These are phyloP conservation scores for Linepithema humile DNA, from an alignment of 1,140 invertebrate species.

Conservation along the genomic window DNA sequence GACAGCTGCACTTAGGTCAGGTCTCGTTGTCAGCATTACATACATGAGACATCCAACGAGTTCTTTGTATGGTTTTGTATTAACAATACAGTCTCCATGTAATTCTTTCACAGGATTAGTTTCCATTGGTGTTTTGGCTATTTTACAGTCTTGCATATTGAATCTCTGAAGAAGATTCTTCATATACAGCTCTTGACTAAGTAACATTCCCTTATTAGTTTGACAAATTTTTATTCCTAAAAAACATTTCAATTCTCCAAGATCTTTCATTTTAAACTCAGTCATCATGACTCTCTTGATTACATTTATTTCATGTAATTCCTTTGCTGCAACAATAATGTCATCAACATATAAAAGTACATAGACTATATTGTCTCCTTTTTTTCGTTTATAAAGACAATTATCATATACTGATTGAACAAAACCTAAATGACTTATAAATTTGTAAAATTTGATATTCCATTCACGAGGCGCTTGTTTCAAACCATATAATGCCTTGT, in stretches of 20 bases:
- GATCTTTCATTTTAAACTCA: conserved; percentile 11
- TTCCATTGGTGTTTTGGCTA: not conserved
- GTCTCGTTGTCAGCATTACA: conserved; percentile 1
- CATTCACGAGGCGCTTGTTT: conserved; percentile 70
- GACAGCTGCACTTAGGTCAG: conserved; percentile 14
- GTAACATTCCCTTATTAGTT: not conserved
- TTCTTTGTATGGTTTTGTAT: not conserved
- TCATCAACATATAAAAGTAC: conserved; percentile 21
- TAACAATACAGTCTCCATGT: not conserved
- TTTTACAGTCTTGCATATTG: conserved; percentile 27
- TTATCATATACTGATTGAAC: too few relatives aligned
- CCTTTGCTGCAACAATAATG: not conserved
- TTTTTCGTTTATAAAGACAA: too few relatives aligned
- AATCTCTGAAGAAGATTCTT: conserved; percentile 4
- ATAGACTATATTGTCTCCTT: not conserved
- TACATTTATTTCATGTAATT: not conserved
- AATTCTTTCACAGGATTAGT: not conserved
- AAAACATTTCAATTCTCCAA: conserved; percentile 13
- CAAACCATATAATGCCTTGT: conserved; percentile 78
- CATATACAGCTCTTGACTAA: conserved; percentile 13
- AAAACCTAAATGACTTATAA: too few relatives aligned
- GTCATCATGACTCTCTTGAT: conserved; percentile 3
- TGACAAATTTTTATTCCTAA: conserved; percentile 10
- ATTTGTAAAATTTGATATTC: not conserved
- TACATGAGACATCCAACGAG: conserved; percentile 39